Conservation (phyloP, 2,113 vertebrate species). For the Xerus inauris region DNA sequence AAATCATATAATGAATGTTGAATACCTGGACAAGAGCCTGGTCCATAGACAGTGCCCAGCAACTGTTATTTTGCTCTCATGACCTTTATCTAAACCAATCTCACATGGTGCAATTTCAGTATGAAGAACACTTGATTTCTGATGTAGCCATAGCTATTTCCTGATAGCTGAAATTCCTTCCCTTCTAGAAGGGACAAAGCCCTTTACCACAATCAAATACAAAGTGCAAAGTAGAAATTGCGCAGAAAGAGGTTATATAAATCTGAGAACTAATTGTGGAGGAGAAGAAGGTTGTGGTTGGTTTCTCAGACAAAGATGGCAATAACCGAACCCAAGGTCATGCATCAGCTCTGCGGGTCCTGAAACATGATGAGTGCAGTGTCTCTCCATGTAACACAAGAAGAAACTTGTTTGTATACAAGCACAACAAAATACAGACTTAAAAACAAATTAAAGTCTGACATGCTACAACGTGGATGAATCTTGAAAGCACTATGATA, state of each 20-base stretch:
- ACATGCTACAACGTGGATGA: background rate
- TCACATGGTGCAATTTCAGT: background rate
- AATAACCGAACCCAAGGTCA: rapidly evolving
- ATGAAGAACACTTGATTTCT: background rate
- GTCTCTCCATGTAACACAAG: background rate
- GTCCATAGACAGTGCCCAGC: background rate
- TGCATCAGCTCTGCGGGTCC: background rate
- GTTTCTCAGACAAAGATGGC: background rate
- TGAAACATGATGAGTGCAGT: background rate
- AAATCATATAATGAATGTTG: background rate
- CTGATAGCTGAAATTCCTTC: conserved; percentile 11
- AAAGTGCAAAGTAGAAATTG: background rate
- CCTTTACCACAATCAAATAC: background rate
- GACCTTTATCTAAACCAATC: background rate
- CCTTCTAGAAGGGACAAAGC: background rate
- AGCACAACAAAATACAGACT: background rate
- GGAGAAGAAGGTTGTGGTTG: background rate
- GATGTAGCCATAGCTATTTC: background rate
- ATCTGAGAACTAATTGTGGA: background rate
- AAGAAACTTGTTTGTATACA: background rate
- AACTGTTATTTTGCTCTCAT: background rate
- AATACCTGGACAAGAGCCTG: background rate
- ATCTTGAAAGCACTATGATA: background rate
- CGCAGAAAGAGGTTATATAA: background rate
- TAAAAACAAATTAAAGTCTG: background rate